phyloP scores from a whole-genome alignment of 1,140 invertebrate species.

The Drosophila tsacasi region DNA sequence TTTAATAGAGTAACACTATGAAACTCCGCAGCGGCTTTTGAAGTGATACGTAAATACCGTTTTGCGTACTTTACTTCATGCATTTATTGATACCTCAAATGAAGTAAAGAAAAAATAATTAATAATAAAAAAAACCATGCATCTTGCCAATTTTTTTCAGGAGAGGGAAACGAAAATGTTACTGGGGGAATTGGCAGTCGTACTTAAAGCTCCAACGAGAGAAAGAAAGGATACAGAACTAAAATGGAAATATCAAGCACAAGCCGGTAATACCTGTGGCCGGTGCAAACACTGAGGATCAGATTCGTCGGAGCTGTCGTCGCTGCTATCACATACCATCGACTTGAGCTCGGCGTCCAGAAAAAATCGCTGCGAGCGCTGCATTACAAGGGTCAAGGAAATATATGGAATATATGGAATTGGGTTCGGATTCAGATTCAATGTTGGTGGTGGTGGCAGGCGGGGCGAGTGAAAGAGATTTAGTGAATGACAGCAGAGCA shows the following conservation, averaged over 20 bases:
- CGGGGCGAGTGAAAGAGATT: constrained; percentile 16
- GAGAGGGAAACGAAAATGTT: not conserved
- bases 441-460: constrained; percentile 11
- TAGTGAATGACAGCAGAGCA: constrained; percentile 38
- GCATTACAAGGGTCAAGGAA: constrained; percentile 9
- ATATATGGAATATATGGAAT: constrained; percentile 5
- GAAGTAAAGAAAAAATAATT: not conserved
- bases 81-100: not conserved
- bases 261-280: constrained; percentile 68
- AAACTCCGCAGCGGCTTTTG: not conserved
- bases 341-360: constrained; percentile 86
- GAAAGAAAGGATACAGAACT: not conserved
- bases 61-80: not conserved
- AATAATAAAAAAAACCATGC: not conserved
- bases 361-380: constrained; percentile 84
- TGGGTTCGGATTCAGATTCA: constrained; percentile 11
- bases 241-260: not conserved
- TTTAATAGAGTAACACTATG: not conserved
- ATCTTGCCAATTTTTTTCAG: not conserved
- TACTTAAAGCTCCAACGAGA: not conserved
- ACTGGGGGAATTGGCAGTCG: not conserved
- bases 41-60: no score
- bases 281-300: constrained; percentile 66
- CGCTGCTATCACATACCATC: constrained; percentile 84
- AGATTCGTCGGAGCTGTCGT: constrained; percentile 74